Conservation (phyloP, 2,888 invertebrate species). For the Zelleria hepariella region DNA sequence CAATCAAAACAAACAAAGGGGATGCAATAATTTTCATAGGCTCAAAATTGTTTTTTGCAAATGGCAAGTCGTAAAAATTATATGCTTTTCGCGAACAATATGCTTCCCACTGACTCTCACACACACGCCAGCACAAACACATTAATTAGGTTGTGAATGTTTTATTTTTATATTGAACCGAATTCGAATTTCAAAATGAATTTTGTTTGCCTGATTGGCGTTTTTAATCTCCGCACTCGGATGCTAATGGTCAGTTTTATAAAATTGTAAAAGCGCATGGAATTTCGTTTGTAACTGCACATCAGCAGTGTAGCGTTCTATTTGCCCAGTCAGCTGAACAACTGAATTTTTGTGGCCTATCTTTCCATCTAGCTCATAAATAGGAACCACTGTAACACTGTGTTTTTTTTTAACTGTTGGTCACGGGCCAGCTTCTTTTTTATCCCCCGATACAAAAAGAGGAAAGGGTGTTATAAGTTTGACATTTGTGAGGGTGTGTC, state of each 20-base stretch:
- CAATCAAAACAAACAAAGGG: no score
- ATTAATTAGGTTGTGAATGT: conserved; percentile 60
- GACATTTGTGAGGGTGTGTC: no score
- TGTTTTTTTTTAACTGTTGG: no score
- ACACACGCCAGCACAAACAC: conserved; percentile 12
- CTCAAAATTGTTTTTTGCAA: not conserved
- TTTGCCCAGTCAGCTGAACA: not conserved
- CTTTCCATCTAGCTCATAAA: no score
- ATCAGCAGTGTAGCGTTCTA: not conserved
- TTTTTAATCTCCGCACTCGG: conserved; percentile 4
- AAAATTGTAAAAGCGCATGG: conserved; percentile 1
- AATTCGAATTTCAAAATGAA: conserved; percentile 21
- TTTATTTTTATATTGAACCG: conserved; percentile 44
- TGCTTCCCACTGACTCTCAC: not conserved
- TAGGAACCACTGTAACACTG: no score
- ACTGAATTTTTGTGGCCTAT: no score
- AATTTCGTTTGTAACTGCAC: not conserved
- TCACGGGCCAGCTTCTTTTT: no score
- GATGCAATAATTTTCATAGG: not conserved
- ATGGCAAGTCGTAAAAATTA: not conserved
- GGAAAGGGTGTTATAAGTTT: no score
- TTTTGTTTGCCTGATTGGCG: conserved; percentile 7
- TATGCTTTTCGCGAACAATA: not conserved
- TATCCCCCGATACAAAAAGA: no score
- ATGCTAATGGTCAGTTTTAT: conserved; percentile 3